Conservation (phyloP, 2,888 invertebrate genomes). For the Eucriotettix oculatus region DNA sequence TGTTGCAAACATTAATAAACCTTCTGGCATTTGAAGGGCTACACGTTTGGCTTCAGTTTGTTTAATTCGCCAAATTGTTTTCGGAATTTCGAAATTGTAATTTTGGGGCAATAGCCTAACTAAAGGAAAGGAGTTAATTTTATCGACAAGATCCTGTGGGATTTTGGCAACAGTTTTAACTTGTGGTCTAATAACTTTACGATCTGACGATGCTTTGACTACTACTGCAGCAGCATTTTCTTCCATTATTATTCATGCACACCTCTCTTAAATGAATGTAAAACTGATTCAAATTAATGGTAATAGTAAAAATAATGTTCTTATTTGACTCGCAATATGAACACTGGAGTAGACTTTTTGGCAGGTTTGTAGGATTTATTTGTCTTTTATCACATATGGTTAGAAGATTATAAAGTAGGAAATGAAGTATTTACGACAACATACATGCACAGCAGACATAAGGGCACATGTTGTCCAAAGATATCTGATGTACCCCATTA, state of each 20-base stretch:
- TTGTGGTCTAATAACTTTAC: slow-evolving; percentile 63
- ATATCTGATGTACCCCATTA: too few species aligned
- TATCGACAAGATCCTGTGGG: slow-evolving; percentile 59
- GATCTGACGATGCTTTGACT: slow-evolving; percentile 59
- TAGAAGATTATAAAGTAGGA: too few species aligned
- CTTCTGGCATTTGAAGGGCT: slow-evolving; percentile 95
- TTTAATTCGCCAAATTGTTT: slow-evolving; percentile 91
- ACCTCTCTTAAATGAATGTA: neutral
- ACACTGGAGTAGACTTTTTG: too few species aligned
- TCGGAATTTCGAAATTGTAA: slow-evolving; percentile 96
- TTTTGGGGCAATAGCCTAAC: slow-evolving; percentile 69
- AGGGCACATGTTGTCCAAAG: too few species aligned
- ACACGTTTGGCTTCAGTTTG: slow-evolving; percentile 72
- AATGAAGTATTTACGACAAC: too few species aligned
- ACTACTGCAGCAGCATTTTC: slow-evolving; percentile 28
- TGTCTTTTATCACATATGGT: too few species aligned
- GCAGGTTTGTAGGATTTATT: too few species aligned
- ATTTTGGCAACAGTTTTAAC: slow-evolving; percentile 58
- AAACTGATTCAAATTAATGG: too few species aligned
- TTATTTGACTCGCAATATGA: too few species aligned
- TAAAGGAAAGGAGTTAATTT: slow-evolving; percentile 53
- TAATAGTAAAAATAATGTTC: too few species aligned
- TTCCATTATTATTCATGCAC: neutral
- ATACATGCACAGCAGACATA: too few species aligned
- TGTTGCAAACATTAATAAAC: slow-evolving; percentile 77